Base-by-base conservation (phyloP, 2,888 invertebrate genomes). In the Unio delphinus region DNA sequence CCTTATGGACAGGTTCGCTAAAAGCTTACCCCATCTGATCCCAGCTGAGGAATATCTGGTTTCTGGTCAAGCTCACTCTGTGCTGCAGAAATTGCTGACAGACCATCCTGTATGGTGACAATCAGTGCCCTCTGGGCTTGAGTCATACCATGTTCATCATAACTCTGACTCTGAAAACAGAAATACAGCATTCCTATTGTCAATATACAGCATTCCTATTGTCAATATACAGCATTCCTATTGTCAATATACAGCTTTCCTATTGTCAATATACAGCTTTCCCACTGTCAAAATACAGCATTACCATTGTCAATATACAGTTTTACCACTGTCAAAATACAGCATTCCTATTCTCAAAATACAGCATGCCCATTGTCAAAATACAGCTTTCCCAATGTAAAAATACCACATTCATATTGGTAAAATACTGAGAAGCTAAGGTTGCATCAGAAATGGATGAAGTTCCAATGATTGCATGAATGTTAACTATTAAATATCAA, bases 121-220 rank as follows among this genome's bases (percentile, higher is more conserved):
- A 97, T 91, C 79, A 99, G 92, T 6, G 98, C 99, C 71, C 96
- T 93, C 91, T 99, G 98, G 55, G 98, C 96, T 91, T 96, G 96
- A 68, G 95, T 94, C 84, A 96, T 91, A 61, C 95, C 94, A 69
- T 96, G 95, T 83, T 98, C 94, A 84, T 95, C 94, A 3, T 95
- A 94, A 88, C 95, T 95, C 88, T 96, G 95, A 60, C 94, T 93
- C 93, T 91, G 82, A 26, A 86, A 79, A 67, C 69, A 72, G 75
- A 55, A 58, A 62, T 30, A 20, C 15, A 34, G 54, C 34, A 17
- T 45, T 45, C 45, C 45, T 15, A 45, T 45, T 75, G 45, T n/a
- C n/a, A 26, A 18, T 58, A 18, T 23, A n/a, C n/a, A 64, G 23
- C 34, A 30, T 45, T 45, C 45, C 45, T 15, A 15, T 15, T 75